Evolutionary conservation across 2,797 vertebrate genomes (phyloP).

Genomic region (Helicolenus hilgendorfi): DNA sequence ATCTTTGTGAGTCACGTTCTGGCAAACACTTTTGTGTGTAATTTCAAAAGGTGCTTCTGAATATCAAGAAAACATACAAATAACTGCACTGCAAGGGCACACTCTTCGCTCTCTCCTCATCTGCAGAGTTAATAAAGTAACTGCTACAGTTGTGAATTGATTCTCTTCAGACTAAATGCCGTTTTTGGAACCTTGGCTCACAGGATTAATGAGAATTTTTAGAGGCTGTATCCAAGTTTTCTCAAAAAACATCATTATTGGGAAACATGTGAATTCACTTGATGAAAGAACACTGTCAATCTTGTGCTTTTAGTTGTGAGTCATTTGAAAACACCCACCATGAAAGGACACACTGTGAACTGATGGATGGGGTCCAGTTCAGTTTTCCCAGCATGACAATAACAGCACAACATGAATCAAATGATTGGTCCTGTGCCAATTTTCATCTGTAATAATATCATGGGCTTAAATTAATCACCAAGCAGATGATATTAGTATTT

Average conservation of each 20-base stretch:
- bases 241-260: not conserved
- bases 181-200: not conserved
- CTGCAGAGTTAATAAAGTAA: not conserved
- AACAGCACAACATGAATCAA: not conserved
- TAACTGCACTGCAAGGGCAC: not conserved
- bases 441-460: not conserved
- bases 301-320: not conserved
- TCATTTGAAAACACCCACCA: not conserved
- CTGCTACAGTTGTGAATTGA: not conserved
- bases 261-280: not conserved
- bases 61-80: not conserved
- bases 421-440: not conserved
- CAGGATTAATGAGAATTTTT: not conserved
- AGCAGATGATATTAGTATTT: not conserved
- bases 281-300: not conserved
- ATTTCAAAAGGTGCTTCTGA: not conserved
- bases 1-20: constrained; percentile 7
- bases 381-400: not conserved
- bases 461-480: not conserved
- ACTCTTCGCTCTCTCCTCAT: not conserved
- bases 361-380: not conserved
- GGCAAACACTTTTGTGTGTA: not conserved
- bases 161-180: not conserved
- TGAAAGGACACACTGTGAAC: constrained; percentile 1
- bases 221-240: not conserved